Evolutionary conservation across 2,113 vertebrate species (phyloP), one percentile per base, ranked within the genome.

Genomic region (Perca schrenkii): DNA sequence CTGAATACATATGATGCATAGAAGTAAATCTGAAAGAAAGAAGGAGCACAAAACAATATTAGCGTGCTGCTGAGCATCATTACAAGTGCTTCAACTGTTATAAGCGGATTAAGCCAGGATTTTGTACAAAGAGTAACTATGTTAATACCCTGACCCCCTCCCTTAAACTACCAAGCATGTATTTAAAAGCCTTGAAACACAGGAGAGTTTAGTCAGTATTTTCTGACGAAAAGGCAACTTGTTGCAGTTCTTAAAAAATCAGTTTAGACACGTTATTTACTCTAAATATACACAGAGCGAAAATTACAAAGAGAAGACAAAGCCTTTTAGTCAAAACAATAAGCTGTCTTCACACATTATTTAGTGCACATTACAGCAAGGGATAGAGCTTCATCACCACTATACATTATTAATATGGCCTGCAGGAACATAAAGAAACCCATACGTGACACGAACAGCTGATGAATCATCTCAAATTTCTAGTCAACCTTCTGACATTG

Each of bases 1-100:
- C 92, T 91, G 88, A 99, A 98, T 58, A 98, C 92, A 2, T 96
- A 97, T 0, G 92, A 95, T 54, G 97, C 96, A 56, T 97, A 99
- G 89, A 96, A 96, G 72, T 98, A 98, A 89, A 98, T 95, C 97
- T 99, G 93, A 46, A 82, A 67, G 79, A 73, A 50, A 43, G 40
- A 86, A 40, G 64, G 16, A 65, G 54, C n/a, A 82, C 4, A 79
- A n/a, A 52, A n/a, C 64, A 28, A 58, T 34, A 12, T 77, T 15
- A 70, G 16, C 74, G 52, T n/a, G 17, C 19, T 62, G 50, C 56
- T 79, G 47, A 57, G 63, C 34, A 72, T 89, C 65, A 57, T 60
- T 74, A 63, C 31, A 69, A 74, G 64, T 40, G 21, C 68, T 78
- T 36, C 54, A 66, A n/a, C 28, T 15, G 43, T 43, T 64, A 56